Evolutionary conservation across 2,113 vertebrate species (phyloP), one percentile per base, ranked within the genome.

Genomic region (Oophaga pumilio): DNA sequence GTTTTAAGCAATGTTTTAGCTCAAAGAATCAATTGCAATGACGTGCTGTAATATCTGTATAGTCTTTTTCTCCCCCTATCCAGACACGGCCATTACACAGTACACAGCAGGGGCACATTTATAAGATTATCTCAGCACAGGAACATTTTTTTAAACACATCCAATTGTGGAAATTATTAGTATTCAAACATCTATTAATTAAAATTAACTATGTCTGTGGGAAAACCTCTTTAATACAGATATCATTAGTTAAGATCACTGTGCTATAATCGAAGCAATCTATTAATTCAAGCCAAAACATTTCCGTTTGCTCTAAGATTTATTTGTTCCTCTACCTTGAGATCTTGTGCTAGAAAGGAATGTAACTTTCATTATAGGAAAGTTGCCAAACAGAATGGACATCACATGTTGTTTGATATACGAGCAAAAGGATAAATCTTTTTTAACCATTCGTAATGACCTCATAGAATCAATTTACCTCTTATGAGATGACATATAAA

Each of bases 221-320:
- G 33, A 43, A 43, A 43, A 43, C 33, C 33, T 43, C 2, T 2
- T 43, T 43, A 2, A 12, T 26, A 26, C 28, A 81, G 22, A 82
- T 22, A 82, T 15, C 12, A 82, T 50, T n/a, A 82, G 24, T 82
- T n/a, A 83, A 7, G 14, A 28, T 53, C n/a, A 64, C 59, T 82
- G 33, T 62, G 2, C 43, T 59, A 43, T 5, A 43, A n/a, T 66
- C 53, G 64, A 49, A 83, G 69, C 62, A 64, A 68, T 68, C 81
- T 83, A 49, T 83, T 69, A 83, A 53, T 82, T 82, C 62, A 24
- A 49, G 33, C 22, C 43, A 52, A 82, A 82, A 82, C 18, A 82
- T 82, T 69, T 83, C 81, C 49, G 14, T 50, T 66, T 24, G 13
- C 81, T 18, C 62, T 26, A 26, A 83, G 62, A 68, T 69, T 83